Conservation (phyloP, 2,113 vertebrate species). For the Albula goreensis region DNA sequence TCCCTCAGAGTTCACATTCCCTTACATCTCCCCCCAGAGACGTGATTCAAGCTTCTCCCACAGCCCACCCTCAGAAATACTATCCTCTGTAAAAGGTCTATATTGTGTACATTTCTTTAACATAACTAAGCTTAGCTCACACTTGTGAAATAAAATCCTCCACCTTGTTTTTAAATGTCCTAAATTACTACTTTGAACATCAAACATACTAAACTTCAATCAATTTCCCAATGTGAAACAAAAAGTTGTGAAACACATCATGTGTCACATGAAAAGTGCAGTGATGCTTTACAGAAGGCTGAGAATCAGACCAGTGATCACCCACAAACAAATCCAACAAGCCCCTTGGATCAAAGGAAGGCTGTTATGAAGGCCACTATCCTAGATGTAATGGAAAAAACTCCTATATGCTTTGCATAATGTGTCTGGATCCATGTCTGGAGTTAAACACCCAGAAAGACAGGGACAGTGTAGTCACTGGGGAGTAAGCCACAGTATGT, state of each 20-base stretch:
- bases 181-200: not conserved
- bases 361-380: not conserved
- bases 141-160: slow-evolving; percentile 1
- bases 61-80: not conserved
- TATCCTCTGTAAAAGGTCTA: not conserved
- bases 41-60: not conserved
- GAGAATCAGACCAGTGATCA: not conserved
- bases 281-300: not conserved
- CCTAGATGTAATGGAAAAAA: not conserved
- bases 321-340: not conserved
- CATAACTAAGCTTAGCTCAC: not conserved
- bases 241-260: not conserved
- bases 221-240: not conserved
- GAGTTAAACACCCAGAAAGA: not conserved
- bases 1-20: not conserved
- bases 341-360: not conserved
- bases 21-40: not conserved
- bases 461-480: not conserved
- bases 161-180: not conserved
- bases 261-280: not conserved
- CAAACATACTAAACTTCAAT: not conserved
- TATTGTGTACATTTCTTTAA: not conserved
- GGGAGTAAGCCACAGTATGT: not conserved
- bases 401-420: not conserved
- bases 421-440: not conserved